Conservation (phyloP, 1,140 invertebrate species). For the Drosophila nasuta region DNA sequence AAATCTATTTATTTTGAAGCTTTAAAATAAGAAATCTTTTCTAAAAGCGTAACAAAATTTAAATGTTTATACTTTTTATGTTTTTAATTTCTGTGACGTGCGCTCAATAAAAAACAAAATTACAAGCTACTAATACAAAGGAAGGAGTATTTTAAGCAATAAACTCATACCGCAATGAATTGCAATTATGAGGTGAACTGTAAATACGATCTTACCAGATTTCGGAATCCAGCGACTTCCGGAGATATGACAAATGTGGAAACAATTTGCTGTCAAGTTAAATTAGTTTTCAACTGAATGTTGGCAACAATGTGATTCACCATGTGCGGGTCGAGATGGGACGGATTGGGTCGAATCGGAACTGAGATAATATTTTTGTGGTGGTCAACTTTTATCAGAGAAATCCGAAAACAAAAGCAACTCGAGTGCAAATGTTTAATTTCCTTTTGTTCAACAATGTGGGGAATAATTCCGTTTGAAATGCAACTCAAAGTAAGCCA, state of each 20-base stretch:
- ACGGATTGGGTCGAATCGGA: conserved; percentile 5
- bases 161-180: not conserved
- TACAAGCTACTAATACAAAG: too few species aligned
- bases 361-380: conserved; percentile 35
- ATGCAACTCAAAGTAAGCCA: conserved; percentile 45
- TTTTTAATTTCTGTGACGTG: too few species aligned
- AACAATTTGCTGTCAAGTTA: conserved; percentile 1
- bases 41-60: too few species aligned
- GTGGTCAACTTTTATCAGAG: conserved; percentile 59
- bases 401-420: conserved; percentile 18
- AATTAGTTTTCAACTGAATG: not conserved
- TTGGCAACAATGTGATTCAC: conserved; percentile 16
- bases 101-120: too few species aligned
- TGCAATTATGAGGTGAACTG: not conserved
- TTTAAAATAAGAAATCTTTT: too few species aligned
- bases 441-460: conserved; percentile 59
- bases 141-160: not conserved
- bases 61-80: too few species aligned
- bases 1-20: too few species aligned
- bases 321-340: conserved; percentile 50
- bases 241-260: conserved; percentile 25
- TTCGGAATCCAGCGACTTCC: not conserved
- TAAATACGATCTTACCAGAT: not conserved
- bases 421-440: conserved; percentile 74
- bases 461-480: conserved; percentile 44